These are phyloP conservation scores for Graphium colonna DNA, from an alignment of 2,888 invertebrate genomes.

Conservation along the genomic window DNA sequence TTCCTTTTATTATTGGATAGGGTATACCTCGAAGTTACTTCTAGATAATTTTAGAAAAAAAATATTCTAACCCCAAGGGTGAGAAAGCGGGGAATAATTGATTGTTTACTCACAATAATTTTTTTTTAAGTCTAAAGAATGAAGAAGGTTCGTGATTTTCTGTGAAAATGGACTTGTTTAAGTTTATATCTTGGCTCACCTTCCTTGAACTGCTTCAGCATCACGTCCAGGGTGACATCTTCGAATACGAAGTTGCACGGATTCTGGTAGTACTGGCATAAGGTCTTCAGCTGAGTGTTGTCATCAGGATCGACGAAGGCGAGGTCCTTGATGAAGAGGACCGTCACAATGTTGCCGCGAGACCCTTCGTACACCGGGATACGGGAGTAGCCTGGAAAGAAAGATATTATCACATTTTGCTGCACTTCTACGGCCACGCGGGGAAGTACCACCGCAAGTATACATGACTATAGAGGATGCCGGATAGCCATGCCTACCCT, in stretches of 20 bases:
- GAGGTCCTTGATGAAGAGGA: constrained; percentile 98
- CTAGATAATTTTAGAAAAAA: no score
- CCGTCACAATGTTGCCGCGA: constrained; percentile 92
- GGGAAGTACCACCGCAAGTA: not conserved
- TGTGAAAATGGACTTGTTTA: not conserved
- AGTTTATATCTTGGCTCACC: constrained; percentile 73
- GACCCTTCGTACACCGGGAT: constrained; percentile 95
- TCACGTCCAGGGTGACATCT: constrained; percentile 95
- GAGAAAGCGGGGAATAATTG: no score
- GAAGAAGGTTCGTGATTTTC: constrained; percentile 8
- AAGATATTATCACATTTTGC: no score
- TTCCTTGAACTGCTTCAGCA: constrained; percentile 98
- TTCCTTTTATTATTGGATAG: no score
- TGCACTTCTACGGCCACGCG: no score
- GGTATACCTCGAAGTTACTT: no score
- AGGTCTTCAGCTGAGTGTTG: constrained; percentile 93
- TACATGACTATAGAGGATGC: no score
- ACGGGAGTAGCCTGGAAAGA: constrained; percentile 89
- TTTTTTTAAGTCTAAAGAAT: no score
- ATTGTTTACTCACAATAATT: no score
- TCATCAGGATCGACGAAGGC: constrained; percentile 99
- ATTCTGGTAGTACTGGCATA: constrained; percentile 98
- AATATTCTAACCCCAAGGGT: no score
- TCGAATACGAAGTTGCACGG: constrained; percentile 97
- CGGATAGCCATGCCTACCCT: no score